phyloP scores from a whole-genome alignment of 2,113 vertebrate species.

The Hyperopisus bebe region DNA sequence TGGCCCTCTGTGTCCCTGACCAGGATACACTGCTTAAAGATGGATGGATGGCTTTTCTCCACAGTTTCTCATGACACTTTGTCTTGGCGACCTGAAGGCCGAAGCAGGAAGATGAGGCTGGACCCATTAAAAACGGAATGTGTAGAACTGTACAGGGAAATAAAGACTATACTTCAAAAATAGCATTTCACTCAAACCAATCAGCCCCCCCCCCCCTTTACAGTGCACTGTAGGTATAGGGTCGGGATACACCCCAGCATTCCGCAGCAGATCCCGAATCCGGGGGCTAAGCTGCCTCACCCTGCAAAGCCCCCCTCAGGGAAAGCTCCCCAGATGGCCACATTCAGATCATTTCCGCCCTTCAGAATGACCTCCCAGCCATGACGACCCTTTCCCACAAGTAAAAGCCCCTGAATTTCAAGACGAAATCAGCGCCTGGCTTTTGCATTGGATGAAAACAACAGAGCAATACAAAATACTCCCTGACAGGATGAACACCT shows the following conservation, averaged over 20 bases:
- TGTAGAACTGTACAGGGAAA: not conserved
- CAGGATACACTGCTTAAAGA: conserved; percentile 25
- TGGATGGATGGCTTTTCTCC: not conserved
- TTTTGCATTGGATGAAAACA: conserved; percentile 35
- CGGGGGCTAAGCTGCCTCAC: not conserved
- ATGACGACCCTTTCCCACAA: not conserved
- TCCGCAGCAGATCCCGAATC: not conserved
- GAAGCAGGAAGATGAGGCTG: conserved; percentile 26
- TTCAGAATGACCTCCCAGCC: not conserved
- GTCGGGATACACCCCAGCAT: not conserved
- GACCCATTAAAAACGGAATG: conserved; percentile 11
- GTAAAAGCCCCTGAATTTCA: conserved; percentile 26
- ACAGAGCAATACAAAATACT: conserved; percentile 7
- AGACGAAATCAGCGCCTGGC: conserved; percentile 25
- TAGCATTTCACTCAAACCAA: conserved; percentile 11
- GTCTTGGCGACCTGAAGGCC: conserved; percentile 30
- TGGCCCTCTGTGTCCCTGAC: conserved; percentile 17
- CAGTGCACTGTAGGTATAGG: not conserved
- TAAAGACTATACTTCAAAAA: not conserved
- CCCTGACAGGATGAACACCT: not conserved
- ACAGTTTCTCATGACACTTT: conserved; percentile 37
- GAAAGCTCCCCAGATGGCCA: not conserved
- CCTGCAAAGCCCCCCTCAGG: not conserved
- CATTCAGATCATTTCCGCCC: not conserved
- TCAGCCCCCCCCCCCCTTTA: not conserved